Conservation (phyloP, 2,113 vertebrate species). For the Semicossyphus pulcher region DNA sequence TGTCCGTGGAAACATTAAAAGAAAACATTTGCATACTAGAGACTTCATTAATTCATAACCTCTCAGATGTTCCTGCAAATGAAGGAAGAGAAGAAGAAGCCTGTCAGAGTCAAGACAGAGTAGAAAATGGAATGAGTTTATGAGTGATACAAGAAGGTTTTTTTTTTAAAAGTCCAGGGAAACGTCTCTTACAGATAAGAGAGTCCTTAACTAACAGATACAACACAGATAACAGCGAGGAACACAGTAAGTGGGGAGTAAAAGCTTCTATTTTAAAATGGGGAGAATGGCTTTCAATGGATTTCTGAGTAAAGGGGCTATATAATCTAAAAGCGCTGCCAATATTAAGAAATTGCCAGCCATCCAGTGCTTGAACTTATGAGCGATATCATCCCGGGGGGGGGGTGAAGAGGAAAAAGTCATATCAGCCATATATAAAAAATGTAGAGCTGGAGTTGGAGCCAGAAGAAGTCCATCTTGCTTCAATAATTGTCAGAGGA, state of each 20-base stretch:
- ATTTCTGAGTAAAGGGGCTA: constrained; percentile 22
- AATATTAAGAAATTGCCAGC: constrained; percentile 40
- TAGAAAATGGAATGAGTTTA: constrained; percentile 1
- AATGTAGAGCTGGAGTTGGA: constrained; percentile 2
- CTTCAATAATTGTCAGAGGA: constrained; percentile 24
- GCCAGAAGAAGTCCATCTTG: background rate
- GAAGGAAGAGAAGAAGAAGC: constrained; percentile 16
- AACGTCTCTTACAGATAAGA: constrained; percentile 47
- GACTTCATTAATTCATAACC: constrained; percentile 42
- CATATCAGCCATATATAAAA: background rate
- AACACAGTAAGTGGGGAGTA: constrained; percentile 20
- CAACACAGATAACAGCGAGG: constrained; percentile 38
- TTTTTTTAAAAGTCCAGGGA: constrained; percentile 4
- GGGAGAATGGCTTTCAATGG: constrained; percentile 43
- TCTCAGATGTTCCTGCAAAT: constrained; percentile 33
- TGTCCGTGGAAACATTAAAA: constrained; percentile 37
- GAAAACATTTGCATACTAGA: constrained; percentile 24
- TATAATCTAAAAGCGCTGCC: constrained; percentile 43
- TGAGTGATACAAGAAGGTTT: constrained; percentile 7
- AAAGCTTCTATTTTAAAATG: constrained; percentile 43
- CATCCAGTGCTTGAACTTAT: constrained; percentile 26
- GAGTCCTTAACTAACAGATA: constrained; percentile 28
- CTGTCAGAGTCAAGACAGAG: constrained; percentile 23
- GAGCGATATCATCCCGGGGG: constrained; percentile 29
- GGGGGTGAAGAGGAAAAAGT: constrained; percentile 7